Percentiles rank a stretch among this genome's conserved stretches.
These are phyloP conservation scores for Remorina albescens DNA, from an alignment of 2,797 vertebrate species.

Conservation along the genomic window DNA sequence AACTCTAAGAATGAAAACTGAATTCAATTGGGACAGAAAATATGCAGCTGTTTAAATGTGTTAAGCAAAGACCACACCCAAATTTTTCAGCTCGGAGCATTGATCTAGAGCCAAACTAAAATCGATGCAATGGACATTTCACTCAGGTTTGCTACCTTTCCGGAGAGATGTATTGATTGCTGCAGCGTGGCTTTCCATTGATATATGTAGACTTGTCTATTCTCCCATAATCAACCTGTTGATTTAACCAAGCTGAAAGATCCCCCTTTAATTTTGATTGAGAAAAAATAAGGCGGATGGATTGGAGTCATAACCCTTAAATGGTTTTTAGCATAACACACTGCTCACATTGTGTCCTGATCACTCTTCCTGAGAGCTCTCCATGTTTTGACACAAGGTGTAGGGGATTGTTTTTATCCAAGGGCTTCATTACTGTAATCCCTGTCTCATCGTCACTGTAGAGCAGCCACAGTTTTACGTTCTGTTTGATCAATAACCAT, in stretches of 20 bases:
- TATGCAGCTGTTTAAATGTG: constrained; percentile 71
- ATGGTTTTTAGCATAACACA: constrained; percentile 44
- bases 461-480: constrained; percentile 42
- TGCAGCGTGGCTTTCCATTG: constrained; percentile 63
- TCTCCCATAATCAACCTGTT: constrained; percentile 69
- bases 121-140: constrained; percentile 79
- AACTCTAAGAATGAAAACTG: constrained; percentile 46
- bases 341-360: constrained; percentile 42
- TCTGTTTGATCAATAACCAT: constrained; percentile 64
- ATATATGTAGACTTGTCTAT: constrained; percentile 65
- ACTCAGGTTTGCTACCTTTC: constrained; percentile 82
- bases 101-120: constrained; percentile 73
- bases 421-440: constrained; percentile 79
- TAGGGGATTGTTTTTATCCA: constrained; percentile 76
- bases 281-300: constrained; percentile 37
- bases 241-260: constrained; percentile 58
- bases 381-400: constrained; percentile 59
- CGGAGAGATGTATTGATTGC: constrained; percentile 74
- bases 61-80: constrained; percentile 60
- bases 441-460: constrained; percentile 53
- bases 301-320: constrained; percentile 24
- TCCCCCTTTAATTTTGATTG: constrained; percentile 72
- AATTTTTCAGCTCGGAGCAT: constrained; percentile 70
- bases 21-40: constrained; percentile 61
- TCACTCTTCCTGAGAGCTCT: constrained; percentile 50